Evolutionary conservation across 1,140 invertebrate genomes (phyloP).

Genomic region (Cardiocondyla obscurior): DNA sequence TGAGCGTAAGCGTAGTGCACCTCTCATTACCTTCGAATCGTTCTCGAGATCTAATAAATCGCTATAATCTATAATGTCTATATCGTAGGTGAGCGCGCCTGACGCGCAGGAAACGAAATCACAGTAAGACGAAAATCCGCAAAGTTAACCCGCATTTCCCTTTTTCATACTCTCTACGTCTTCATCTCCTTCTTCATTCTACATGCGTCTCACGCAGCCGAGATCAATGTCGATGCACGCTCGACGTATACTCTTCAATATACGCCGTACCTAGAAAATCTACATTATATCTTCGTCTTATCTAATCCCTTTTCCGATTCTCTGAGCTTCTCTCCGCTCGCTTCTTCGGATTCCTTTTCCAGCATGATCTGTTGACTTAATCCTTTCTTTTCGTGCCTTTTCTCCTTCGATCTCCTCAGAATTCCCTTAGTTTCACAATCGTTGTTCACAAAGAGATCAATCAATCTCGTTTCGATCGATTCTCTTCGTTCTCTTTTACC

Average conservation of each 20-base stretch:
- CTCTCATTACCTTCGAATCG: background rate
- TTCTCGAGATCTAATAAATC: slow-evolving; percentile 43
- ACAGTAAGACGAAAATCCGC: slow-evolving; percentile 66
- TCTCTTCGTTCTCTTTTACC: background rate
- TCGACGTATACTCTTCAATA: slow-evolving; percentile 18
- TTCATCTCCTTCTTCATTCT: background rate
- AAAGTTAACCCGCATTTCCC: slow-evolving; percentile 47
- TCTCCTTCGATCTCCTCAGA: background rate
- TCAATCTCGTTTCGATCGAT: background rate
- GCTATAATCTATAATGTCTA: slow-evolving; percentile 52
- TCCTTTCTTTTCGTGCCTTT: background rate
- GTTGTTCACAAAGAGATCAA: slow-evolving; percentile 20
- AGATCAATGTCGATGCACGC: slow-evolving; percentile 7
- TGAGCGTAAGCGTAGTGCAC: slow-evolving; percentile 11
- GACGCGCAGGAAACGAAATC: slow-evolving; percentile 66
- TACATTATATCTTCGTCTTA: slow-evolving; percentile 32
- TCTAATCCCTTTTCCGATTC: background rate
- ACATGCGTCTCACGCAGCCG: slow-evolving; percentile 4
- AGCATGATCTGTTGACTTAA: background rate
- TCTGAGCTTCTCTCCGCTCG: background rate
- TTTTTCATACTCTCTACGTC: background rate
- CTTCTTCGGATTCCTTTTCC: background rate
- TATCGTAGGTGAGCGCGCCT: slow-evolving; percentile 41
- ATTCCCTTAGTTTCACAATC: background rate
- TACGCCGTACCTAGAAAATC: slow-evolving; percentile 16